Percentiles rank a stretch among this genome's conserved stretches.
Conservation (phyloP, 2,113 vertebrate genomes). For the Pitta sordida region DNA sequence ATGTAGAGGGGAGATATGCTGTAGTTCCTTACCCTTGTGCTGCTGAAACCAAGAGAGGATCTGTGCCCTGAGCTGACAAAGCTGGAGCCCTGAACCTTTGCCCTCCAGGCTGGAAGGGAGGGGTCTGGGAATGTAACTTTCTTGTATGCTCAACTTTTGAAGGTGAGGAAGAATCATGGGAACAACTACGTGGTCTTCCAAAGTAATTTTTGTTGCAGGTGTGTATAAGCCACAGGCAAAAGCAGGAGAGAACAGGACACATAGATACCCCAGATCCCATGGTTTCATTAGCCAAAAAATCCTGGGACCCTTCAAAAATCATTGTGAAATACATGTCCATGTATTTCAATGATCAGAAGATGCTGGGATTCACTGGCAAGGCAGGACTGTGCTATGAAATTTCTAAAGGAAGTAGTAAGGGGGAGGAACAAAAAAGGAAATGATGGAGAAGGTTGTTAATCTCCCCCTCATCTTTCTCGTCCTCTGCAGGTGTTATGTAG, state of each 20-base stretch:
- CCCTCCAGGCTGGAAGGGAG: background rate
- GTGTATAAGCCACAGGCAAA: background rate
- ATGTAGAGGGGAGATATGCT: background rate
- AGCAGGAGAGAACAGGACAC: background rate
- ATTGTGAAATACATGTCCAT: background rate
- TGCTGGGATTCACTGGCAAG: background rate
- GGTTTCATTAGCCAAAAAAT: background rate
- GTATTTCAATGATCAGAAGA: background rate
- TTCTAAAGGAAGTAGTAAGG: background rate
- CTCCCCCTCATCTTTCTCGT: background rate
- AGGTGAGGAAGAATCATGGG: background rate
- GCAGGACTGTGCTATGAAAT: background rate
- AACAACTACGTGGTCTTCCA: background rate
- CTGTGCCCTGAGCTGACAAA: background rate
- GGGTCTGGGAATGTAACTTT: background rate
- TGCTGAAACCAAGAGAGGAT: background rate
- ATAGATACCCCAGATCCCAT: background rate
- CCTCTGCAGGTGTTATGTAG: slow-evolving; percentile 89
- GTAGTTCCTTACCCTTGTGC: background rate
- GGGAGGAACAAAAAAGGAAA: background rate
- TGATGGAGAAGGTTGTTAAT: background rate
- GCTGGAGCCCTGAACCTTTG: background rate
- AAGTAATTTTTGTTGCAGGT: background rate
- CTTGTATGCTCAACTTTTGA: background rate
- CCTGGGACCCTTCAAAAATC: background rate